Conservation (phyloP, 1,140 invertebrate genomes). For the Bombus affinis region DNA sequence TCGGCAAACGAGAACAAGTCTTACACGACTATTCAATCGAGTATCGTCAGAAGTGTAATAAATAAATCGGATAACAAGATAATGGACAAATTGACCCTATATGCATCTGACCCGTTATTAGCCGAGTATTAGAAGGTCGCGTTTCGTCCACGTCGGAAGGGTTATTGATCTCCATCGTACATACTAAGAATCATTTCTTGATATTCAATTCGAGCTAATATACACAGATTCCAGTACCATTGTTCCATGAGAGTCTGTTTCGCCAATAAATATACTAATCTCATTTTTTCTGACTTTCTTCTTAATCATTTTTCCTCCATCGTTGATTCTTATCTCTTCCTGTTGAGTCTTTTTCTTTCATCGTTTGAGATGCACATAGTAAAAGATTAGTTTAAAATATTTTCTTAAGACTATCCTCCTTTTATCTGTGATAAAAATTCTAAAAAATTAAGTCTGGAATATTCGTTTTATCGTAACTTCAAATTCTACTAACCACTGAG, state of each 20-base stretch:
- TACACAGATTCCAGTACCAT: background rate
- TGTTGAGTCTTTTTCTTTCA: too few species aligned
- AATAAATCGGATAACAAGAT: constrained; percentile 79
- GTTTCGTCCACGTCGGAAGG: constrained; percentile 35
- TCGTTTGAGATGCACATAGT: too few species aligned
- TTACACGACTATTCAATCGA: background rate
- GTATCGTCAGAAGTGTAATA: constrained; percentile 69
- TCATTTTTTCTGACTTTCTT: background rate
- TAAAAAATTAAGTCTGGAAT: too few species aligned
- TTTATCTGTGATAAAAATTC: too few species aligned
- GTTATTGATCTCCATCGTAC: constrained; percentile 1
- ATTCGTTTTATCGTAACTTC: too few species aligned
- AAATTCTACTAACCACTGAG: too few species aligned
- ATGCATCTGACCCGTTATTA: constrained; percentile 77
- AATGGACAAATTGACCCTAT: constrained; percentile 80
- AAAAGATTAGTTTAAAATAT: too few species aligned
- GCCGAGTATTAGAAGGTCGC: constrained; percentile 74
- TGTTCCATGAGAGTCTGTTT: background rate
- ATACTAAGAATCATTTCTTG: background rate
- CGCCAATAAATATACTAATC: background rate
- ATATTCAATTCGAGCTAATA: background rate
- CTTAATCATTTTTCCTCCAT: background rate
- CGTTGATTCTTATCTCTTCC: background rate
- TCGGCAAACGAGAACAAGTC: background rate
- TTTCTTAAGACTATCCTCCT: too few species aligned